Conservation (phyloP, 2,888 invertebrate species). For the Coecobrya sp. region DNA sequence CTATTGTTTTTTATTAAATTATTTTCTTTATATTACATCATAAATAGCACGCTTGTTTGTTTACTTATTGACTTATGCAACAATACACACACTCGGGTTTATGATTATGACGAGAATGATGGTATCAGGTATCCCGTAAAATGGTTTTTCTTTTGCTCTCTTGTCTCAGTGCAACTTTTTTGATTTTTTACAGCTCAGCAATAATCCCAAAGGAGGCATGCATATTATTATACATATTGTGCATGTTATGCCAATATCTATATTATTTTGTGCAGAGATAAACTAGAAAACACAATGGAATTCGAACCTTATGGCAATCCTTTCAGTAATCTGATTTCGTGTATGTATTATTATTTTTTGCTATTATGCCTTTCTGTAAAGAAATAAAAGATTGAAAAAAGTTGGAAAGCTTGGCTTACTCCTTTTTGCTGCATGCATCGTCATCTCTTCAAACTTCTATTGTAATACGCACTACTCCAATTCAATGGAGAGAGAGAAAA, state of each 20-base stretch:
- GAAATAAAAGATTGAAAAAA: conserved; percentile 35
- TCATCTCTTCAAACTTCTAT: conserved; percentile 28
- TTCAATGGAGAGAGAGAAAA: conserved; percentile 43
- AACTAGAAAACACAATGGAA: conserved; percentile 51
- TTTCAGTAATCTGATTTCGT: conserved; percentile 75
- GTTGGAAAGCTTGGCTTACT: conserved; percentile 65
- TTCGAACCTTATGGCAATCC: conserved; percentile 79
- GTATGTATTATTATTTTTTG: conserved; percentile 54
- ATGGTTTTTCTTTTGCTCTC: not conserved
- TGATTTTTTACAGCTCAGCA: not conserved
- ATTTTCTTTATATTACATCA: not conserved
- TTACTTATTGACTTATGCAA: conserved; percentile 12
- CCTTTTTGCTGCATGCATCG: conserved; percentile 29
- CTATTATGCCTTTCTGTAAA: conserved; percentile 18
- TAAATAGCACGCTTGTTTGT: conserved; percentile 4
- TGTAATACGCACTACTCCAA: not conserved
- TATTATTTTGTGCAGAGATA: not conserved
- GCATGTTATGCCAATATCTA: not conserved
- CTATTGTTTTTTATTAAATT: conserved; percentile 14
- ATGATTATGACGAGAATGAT: conserved; percentile 7
- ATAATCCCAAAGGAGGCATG: not conserved
- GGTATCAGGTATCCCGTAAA: conserved; percentile 39
- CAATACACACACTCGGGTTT: not conserved
- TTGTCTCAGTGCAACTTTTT: conserved; percentile 1
- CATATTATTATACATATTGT: not conserved